Conservation (phyloP, 2,888 invertebrate species). For the Siphlonurus alternatus region DNA sequence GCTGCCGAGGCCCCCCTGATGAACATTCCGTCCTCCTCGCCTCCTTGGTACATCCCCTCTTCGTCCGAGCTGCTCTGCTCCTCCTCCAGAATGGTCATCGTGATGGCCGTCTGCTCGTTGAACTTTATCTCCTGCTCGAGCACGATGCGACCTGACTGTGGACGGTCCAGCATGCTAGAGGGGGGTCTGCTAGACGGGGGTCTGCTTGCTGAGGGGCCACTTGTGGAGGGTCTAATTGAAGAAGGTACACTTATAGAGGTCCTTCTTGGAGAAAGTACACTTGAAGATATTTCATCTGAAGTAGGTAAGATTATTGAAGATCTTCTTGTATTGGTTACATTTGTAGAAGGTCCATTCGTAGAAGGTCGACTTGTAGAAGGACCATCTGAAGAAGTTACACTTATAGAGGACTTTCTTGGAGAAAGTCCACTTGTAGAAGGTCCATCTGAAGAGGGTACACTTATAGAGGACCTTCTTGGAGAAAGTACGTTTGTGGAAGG, state of each 20-base stretch:
- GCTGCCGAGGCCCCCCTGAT: neutral
- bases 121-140: conserved; percentile 72
- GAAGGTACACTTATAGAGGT: neutral
- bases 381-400: neutral
- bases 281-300: too few species aligned
- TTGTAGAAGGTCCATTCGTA: too few species aligned
- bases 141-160: conserved; percentile 33
- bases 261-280: too few species aligned
- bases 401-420: neutral
- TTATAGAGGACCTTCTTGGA: too few species aligned
- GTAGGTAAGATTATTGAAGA: too few species aligned
- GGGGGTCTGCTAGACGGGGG: neutral
- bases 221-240: neutral
- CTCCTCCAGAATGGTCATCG: conserved; percentile 68
- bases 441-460: neutral
- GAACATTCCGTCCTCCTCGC: conserved; percentile 12
- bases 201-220: neutral
- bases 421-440: neutral
- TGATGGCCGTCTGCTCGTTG: conserved; percentile 61
- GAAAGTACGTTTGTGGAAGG: too few species aligned
- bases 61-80: conserved; percentile 22
- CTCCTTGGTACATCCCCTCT: neutral
- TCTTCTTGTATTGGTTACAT: too few species aligned
- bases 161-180: neutral
- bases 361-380: neutral